Base-by-base conservation (phyloP, 2,888 invertebrate genomes). In the Biston betularia region DNA sequence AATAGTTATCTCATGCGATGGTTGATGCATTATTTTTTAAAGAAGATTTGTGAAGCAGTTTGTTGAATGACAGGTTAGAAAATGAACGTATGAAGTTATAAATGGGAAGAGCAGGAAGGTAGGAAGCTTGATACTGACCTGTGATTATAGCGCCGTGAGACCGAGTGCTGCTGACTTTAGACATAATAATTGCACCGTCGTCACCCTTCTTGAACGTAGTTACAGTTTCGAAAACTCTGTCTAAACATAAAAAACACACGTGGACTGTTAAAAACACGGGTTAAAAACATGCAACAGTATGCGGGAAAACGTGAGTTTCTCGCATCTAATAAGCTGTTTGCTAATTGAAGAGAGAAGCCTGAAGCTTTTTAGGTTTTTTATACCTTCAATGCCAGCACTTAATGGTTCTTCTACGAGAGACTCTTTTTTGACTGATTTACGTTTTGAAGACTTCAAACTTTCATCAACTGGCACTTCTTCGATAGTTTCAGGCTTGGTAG, bases 81-180 rank as follows among this genome's bases (percentile, higher is more conserved):
- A 58, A 73, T 76, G 79, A 67, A 60, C 35, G 53, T 71, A 83
- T 84, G 76, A 73, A 44, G 68, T 83, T 78, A 83, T 67, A 70
- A 78, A 45, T 69, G 79, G 86, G 84, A 84, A 85, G 82, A 83
- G 33, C 53, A 69, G 73, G 75, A 87, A 87, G 90, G 89, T 78
- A 82, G 80, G 70, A 90, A 90, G 91, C 90, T 68, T 63, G 12
- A 81, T 89, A 94, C 92, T 94, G 94, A 95, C 95, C 95, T 95
- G 95, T 92, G 71, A 95, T 89, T 73, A 95, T 94, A 72, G 95
- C 95, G 86, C 95, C 95, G 79, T 95, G 95, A 72, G 95, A 95
- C 75, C 92, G 94, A 75, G 94, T 94, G 75, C 95, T 95, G 90
- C 95, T 95, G 81, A 95, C 94, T 89, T 94, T 94, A 84, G 94